phyloP scores from a whole-genome alignment of 1,140 invertebrate genomes.

The Drosophila simulans region DNA sequence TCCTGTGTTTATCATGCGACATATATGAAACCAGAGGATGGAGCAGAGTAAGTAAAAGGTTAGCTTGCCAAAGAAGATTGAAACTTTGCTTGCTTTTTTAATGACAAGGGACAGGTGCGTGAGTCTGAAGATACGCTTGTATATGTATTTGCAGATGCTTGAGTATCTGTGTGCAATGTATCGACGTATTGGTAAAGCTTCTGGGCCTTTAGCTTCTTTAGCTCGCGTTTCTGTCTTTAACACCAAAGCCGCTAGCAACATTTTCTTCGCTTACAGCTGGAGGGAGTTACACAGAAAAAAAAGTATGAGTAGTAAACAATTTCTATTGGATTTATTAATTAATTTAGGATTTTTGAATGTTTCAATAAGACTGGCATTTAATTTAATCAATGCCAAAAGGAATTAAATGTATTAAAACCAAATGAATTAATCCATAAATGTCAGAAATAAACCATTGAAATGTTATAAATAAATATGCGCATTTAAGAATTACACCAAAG shows the following conservation, averaged over 20 bases:
- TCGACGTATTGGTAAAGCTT: constrained; percentile 10
- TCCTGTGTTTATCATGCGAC: neutral
- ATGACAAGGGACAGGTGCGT: constrained; percentile 50
- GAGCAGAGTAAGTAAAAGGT: constrained; percentile 31
- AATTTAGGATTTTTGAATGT: neutral
- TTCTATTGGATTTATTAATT: neutral
- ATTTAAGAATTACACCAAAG: neutral
- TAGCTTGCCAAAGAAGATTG: constrained; percentile 17
- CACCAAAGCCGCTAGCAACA: constrained; percentile 1
- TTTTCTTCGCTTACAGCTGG: constrained; percentile 25
- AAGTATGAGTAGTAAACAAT: no score
- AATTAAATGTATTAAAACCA: no score
- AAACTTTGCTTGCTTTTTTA: constrained; percentile 45
- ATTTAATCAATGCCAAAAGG: no score
- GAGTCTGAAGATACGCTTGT: neutral
- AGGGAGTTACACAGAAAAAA: constrained; percentile 14
- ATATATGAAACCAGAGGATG: neutral
- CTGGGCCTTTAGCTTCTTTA: constrained; percentile 20
- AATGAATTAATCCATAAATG: no score
- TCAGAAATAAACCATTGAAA: neutral
- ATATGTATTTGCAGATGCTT: neutral
- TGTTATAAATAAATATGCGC: neutral
- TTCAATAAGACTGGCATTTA: neutral
- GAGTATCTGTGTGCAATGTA: constrained; percentile 11
- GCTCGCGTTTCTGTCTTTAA: constrained; percentile 15